Evolutionary conservation across 2,797 vertebrate genomes (phyloP), one percentile per base, ranked within the genome.

Genomic region (Morus bassanus): DNA sequence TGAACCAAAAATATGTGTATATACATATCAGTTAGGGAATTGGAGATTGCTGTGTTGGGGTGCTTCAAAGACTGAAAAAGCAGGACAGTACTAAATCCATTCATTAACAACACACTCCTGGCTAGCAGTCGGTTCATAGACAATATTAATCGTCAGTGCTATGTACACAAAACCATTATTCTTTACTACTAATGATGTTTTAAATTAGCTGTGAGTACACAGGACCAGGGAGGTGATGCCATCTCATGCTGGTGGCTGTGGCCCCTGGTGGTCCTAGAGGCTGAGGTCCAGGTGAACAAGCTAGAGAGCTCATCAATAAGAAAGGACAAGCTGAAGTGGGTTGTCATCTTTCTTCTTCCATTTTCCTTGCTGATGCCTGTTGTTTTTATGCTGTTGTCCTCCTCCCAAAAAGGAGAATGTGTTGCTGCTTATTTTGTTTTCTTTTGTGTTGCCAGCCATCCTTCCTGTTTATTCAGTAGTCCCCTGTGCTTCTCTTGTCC

Each of bases 161-260:
- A 10, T 14, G 22, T 43, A 25, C 15, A 59, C 23, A 72, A 67
- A 51, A 2, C 28, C 28, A 3, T 50, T 73, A 18, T 23, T 54
- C 51, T 83, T 64, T 33, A 46, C 18, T 27, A 14, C 19, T 48
- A 18, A 23, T 45, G 27, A 23, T 45, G 27, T 50, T 74, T 25
- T 57, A 50, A 64, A 43, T 46, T 14, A 57, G 7, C 56, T 69
- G 27, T 48, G 39, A 65, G 28, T 19, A 31, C 63, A 8, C 22
- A 64, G 16, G 41, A 28, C 51, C 28, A 7, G n/a, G 24, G 35
- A 51, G 60, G 28, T 0, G 4, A 25, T 35, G n/a, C 31, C n/a
- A 9, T 13, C 68, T 69, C 0, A 0, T 18, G 22, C 37, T 63
- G 37, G 73, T 68, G 50, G 35, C 46, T 1, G 0, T 65, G 51